Evolutionary conservation across 2,888 invertebrate genomes (phyloP), one percentile per base, ranked within the genome.

Genomic region (Protophormia terraenovae): DNA sequence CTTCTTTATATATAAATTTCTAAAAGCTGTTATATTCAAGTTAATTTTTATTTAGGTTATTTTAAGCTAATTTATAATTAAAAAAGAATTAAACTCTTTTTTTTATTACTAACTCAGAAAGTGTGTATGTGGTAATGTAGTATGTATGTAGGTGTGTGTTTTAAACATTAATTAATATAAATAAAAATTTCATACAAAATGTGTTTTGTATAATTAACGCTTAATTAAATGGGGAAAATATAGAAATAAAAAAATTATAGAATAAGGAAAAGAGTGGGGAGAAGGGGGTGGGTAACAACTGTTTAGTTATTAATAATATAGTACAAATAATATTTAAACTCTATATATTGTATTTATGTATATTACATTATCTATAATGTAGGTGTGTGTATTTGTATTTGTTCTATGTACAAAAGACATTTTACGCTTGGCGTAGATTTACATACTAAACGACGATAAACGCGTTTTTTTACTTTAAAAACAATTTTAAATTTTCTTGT

Each of bases 351-450:
- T 32, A 60, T 58, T 8, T 47, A 38, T 71, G 19, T 75, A 75
- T 27, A 41, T 72, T 53, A 69, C 45, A 64, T 62, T 32, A 62
- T 58, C 29, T 66, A 27, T 16, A 45, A 66, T 45, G 45, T 66
- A 45, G 12, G 14, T 0, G 7, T 27, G 29, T 58, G n/a, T 58
- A 1, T 45, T 45, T 24, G 29, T 35, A 22, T 32, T 55, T 67
- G 32, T 58, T 55, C 10, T 78, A 78, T 78, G 14, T 78, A 78
- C 71, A 79, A 79, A 72, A 80, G 27, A 60, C 19, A 72, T 84
- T 73, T 82, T 71, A 82, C 82, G 85, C 82, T 85, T 82, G 78
- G 82, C 82, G 85, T 75, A 78, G 2, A 38, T 64, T 67, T 77
- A 71, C 22, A 71, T 12, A 79, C 47, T 55, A 45, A 75, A 72